Percentiles rank a stretch among this genome's conserved stretches.
Conservation (phyloP, 2,888 invertebrate species). For the Brenthis daphne region DNA sequence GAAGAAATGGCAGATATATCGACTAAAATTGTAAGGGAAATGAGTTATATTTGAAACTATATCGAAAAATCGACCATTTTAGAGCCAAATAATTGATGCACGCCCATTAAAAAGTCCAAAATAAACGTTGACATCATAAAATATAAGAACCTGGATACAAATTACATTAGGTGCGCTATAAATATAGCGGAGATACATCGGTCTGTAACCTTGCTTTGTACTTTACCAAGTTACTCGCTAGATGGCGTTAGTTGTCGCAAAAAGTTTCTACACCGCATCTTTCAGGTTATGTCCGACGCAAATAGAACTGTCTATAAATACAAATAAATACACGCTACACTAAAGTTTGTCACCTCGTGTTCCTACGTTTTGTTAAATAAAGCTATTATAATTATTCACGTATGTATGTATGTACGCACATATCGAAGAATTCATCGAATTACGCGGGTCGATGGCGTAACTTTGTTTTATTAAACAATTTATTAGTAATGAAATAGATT, state of each 20-base stretch:
- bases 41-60: no score
- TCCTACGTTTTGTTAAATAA: neutral
- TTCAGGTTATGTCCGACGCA: conserved; percentile 41
- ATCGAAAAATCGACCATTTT: neutral
- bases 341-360: conserved; percentile 6
- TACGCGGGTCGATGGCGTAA: neutral
- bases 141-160: conserved; percentile 44
- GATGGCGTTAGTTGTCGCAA: conserved; percentile 64
- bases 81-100: conserved; percentile 18
- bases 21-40: no score
- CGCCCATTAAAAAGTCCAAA: conserved; percentile 32
- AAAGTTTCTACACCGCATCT: conserved; percentile 39
- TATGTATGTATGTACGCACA: no score
- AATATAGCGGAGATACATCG: conserved; percentile 44
- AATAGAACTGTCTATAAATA: conserved; percentile 31
- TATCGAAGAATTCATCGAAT: no score
- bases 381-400: neutral
- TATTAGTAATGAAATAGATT: conserved; percentile 12
- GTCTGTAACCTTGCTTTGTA: conserved; percentile 45
- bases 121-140: conserved; percentile 43
- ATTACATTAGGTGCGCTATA: conserved; percentile 43
- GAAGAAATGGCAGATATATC: neutral
- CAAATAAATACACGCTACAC: conserved; percentile 12
- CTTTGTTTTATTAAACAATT: neutral
- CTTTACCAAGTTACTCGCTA: conserved; percentile 65